These are phyloP conservation scores for Oncorhynchus nerka DNA, from an alignment of 2,113 vertebrate species.

Conservation along the genomic window DNA sequence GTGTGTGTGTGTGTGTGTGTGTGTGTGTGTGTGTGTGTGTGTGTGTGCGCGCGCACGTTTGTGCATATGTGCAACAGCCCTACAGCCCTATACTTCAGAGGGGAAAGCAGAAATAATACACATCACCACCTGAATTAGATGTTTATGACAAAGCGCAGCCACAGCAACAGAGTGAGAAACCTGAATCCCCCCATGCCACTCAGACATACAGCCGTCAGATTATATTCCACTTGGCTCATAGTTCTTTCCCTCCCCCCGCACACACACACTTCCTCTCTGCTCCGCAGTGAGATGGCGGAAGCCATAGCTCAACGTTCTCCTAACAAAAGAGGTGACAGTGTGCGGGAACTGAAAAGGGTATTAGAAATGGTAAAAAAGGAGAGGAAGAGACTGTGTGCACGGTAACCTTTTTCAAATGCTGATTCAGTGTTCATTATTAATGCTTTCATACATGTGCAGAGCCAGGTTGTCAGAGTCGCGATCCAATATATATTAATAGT, in stretches of 20 bases:
- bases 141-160: slow-evolving; percentile 41
- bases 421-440: slow-evolving; percentile 73
- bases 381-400: slow-evolving; percentile 48
- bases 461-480: slow-evolving; percentile 32
- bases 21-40: too few species aligned
- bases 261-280: slow-evolving; percentile 4
- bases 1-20: background rate
- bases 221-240: slow-evolving; percentile 60
- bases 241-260: background rate
- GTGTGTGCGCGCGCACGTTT: background rate
- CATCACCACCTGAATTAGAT: background rate
- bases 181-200: slow-evolving; percentile 54
- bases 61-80: background rate
- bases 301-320: slow-evolving; percentile 58
- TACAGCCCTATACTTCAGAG: background rate
- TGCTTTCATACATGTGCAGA: slow-evolving; percentile 68
- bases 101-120: background rate
- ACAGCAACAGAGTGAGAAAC: slow-evolving; percentile 42
- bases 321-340: slow-evolving; percentile 63
- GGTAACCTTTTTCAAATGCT: slow-evolving; percentile 70
- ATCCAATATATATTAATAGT: slow-evolving; percentile 53
- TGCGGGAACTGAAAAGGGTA: slow-evolving; percentile 65
- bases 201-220: slow-evolving; percentile 47
- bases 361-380: slow-evolving; percentile 62
- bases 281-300: slow-evolving; percentile 43